Evolutionary conservation across 2,888 invertebrate genomes (phyloP).

Genomic region (Philereme vetulata): DNA sequence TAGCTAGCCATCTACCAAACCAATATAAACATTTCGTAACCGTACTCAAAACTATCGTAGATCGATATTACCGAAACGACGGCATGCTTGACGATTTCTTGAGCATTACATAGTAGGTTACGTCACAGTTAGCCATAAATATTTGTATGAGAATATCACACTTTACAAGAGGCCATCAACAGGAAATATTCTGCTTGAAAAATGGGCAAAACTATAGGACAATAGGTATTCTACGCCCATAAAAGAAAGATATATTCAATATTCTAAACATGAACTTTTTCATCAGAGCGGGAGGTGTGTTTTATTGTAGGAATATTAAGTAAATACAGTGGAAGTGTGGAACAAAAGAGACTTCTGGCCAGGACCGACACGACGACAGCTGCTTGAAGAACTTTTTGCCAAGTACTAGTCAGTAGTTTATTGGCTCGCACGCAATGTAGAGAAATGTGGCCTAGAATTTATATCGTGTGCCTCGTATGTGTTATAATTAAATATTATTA

Average conservation of each 20-base stretch:
- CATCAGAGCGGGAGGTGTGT: conserved; percentile 42
- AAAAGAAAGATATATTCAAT: conserved; percentile 18
- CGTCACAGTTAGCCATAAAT: conserved; percentile 42
- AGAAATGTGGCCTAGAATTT: conserved; percentile 48
- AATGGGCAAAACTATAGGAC: conserved; percentile 1
- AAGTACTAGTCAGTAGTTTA: conserved; percentile 32
- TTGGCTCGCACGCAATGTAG: conserved; percentile 50
- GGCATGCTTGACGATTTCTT: conserved; percentile 51
- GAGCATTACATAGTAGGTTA: conserved; percentile 58
- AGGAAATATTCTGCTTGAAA: conserved; percentile 40
- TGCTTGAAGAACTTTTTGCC: conserved; percentile 51
- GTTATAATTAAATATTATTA: conserved; percentile 14
- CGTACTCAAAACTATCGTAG: conserved; percentile 49
- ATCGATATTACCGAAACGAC: conserved; percentile 59
- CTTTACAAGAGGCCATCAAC: conserved; percentile 39
- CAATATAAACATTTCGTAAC: conserved; percentile 73
- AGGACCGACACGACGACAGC: conserved; percentile 50
- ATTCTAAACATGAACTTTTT: conserved; percentile 49
- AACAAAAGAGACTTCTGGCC: conserved; percentile 48
- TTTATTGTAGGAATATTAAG: conserved; percentile 44
- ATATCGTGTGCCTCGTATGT: conserved; percentile 29
- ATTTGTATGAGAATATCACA: conserved; percentile 3
- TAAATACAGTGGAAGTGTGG: conserved; percentile 41
- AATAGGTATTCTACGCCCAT: conserved; percentile 11
- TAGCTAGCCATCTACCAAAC: conserved; percentile 53